phyloP scores from a whole-genome alignment of 2,888 invertebrate species.

The Callyntrura guangdongensis region DNA sequence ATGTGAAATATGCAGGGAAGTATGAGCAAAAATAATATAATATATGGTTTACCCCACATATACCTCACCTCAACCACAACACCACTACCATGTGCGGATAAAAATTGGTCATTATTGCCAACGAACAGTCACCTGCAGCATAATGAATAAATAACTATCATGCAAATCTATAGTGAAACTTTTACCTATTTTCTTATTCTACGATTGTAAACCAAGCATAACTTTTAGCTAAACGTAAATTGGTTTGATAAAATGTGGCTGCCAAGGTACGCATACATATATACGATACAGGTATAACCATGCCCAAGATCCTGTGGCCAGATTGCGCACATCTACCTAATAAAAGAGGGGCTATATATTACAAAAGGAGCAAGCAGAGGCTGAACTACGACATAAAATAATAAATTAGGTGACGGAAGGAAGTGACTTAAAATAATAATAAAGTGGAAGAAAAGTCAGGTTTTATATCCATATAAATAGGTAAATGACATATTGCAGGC shows the following conservation, averaged over 20 bases:
- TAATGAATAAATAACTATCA: slow-evolving; percentile 66
- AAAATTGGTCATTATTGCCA: slow-evolving; percentile 61
- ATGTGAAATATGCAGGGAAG: neutral
- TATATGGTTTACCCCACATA: neutral
- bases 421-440: slow-evolving; percentile 78
- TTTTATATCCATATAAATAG: slow-evolving; percentile 66
- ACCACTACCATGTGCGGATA: slow-evolving; percentile 48
- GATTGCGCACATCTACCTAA: slow-evolving; percentile 32
- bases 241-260: neutral
- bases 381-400: slow-evolving; percentile 61
- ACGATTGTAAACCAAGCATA: neutral
- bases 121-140: slow-evolving; percentile 68
- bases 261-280: neutral
- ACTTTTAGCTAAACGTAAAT: neutral
- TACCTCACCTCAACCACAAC: slow-evolving; percentile 20
- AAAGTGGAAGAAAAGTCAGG: slow-evolving; percentile 66
- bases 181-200: slow-evolving; percentile 39
- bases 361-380: slow-evolving; percentile 3
- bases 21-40: neutral
- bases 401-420: slow-evolving; percentile 81
- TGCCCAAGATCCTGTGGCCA: slow-evolving; percentile 30
- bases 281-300: neutral
- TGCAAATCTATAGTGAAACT: slow-evolving; percentile 56
- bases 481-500: slow-evolving; percentile 66
- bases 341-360: slow-evolving; percentile 10